Base-by-base conservation (phyloP, 1,140 invertebrate genomes). In the Tetramorium parvispinum region DNA sequence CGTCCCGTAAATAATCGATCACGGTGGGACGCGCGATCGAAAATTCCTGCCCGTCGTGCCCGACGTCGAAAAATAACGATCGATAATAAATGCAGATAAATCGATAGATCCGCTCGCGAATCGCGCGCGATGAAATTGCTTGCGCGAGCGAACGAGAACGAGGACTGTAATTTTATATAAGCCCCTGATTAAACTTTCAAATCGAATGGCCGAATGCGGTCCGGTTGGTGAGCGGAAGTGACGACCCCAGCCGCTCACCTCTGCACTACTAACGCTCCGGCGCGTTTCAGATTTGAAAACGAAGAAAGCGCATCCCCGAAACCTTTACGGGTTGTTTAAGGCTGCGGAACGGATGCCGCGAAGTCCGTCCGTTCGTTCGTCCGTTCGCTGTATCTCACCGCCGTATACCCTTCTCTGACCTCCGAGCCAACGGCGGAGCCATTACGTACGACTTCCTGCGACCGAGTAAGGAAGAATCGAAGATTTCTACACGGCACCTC, bases 121-220 rank as follows among this genome's bases (percentile, higher is more conserved):
- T n/a, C 46, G 18, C 8, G 13, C 53, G n/a, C n/a, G n/a, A 8
- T 46, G 24, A 51, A 79, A 51, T 24, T 16, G 11, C 5, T 43
- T 13, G 49, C 46, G 43, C 53, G 51, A 59, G 40, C 21, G n/a
- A 68, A 87, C 79, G 78, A 88, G 87, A 88, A 90, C 49, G 75
- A 4, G 8, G 49, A 89, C 89, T 85, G 93, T 92, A 94, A 94
- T 95, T 95, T 94, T 94, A 94, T 94, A 94, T 94, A 94, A 93
- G 91, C 87, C 91, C 81, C 93, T 93, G 94, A 95, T 95, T 95
- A 95, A 95, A 95, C 94, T 95, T 95, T 94, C 95, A 95, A 95
- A 95, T 95, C 93, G 86, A 93, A 94, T 90, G 93, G 93, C 91
- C 92, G 92, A 93, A 93, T 91, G 93, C 93, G 91, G 92, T 92